Base-by-base conservation (phyloP, 2,113 vertebrate genomes). In the Apteryx owenii region DNA sequence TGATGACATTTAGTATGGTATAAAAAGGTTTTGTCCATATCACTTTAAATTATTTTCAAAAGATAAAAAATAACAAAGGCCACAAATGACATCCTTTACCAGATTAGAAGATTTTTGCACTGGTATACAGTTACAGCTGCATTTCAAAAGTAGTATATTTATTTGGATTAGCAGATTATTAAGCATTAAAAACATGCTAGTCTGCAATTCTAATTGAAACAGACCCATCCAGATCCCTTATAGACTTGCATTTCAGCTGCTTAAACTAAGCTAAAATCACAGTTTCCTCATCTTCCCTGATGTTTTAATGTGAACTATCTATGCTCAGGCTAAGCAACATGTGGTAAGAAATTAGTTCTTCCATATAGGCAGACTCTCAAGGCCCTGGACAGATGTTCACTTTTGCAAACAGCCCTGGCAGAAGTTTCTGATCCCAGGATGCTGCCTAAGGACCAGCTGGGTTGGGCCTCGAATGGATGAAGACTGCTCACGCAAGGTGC, bases 121-220 rank as follows among this genome's bases (percentile, higher is more conserved):
- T 71, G 56, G 20, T 6, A 15, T 8, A 36, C 20, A 0, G 0
- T 42, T 56, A 62, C 6, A 62, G 8, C 42, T 76, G 50, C 2
- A 40, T 81, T 86, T 83, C n/a, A 61, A 50, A 19, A 51, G 7
- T 21, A 42, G 64, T 36, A 26, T 36, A 54, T 54, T 14, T 54
- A 28, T 72, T 87, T 60, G 87, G 38, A n/a, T 46, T 12, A 70
- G 31, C 36, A 62, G 19, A 44, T 13, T 81, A 84, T 72, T 36
- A 42, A 48, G 28, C 20, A 29, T 83, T 90, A 8, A 68, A 56
- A 94, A 31, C 44, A 81, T 6, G 16, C 6, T 65, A 12, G 83
- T 61, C n/a, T 86, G n/a, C 44, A 80, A 38, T 65, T 86, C 70
- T 33, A 84, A 78, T 2, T 69, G 72, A 53, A 85, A 83, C 8